Evolutionary conservation across 2,113 vertebrate genomes (phyloP).

Genomic region (Pygathrix nemaeus): DNA sequence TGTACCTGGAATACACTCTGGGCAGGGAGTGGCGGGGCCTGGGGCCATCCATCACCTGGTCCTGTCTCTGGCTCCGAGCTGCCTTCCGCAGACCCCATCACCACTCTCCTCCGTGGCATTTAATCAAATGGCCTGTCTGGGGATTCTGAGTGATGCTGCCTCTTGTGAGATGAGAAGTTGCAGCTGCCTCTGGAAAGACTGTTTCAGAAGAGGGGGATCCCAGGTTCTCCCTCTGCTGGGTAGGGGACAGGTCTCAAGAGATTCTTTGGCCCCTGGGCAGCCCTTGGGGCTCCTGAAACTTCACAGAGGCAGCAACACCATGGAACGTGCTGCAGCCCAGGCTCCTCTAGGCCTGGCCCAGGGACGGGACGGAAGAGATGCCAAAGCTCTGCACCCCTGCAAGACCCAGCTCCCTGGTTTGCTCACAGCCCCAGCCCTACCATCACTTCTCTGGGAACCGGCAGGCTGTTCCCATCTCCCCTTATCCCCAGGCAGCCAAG

Average conservation of each 20-base stretch:
- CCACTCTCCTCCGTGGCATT: background rate
- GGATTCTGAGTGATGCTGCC: background rate
- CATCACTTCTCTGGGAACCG: background rate
- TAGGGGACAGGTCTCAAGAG: background rate
- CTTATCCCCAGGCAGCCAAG: background rate
- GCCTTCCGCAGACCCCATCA: background rate
- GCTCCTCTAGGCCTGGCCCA: background rate
- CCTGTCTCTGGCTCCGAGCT: background rate
- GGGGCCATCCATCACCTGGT: background rate
- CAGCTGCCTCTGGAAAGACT: background rate
- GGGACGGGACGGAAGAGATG: background rate
- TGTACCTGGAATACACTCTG: too few species aligned
- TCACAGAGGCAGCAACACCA: background rate
- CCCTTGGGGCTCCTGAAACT: background rate
- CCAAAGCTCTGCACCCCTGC: background rate
- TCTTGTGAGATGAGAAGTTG: background rate
- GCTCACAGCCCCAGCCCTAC: rapidly evolving
- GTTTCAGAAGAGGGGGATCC: background rate
- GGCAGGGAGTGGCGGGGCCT: background rate
- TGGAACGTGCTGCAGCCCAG: background rate
- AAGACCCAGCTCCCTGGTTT: background rate
- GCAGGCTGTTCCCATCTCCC: background rate
- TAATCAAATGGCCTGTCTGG: background rate
- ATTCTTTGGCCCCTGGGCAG: background rate
- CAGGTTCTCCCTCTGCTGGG: background rate